Conservation (phyloP, 2,797 vertebrate species). For the Ibycter americanus region DNA sequence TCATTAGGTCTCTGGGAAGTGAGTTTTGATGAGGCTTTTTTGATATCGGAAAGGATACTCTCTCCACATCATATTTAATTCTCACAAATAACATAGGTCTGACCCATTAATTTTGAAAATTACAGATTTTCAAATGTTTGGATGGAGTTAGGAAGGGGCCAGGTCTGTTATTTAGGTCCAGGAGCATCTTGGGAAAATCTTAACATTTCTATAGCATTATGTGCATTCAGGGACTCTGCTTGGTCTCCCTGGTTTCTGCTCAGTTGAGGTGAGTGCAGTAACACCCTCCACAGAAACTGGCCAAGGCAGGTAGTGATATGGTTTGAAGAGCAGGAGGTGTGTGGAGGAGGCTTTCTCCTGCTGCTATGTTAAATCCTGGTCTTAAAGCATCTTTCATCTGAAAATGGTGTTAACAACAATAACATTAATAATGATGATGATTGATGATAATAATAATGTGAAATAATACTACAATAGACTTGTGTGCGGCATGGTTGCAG, state of each 20-base stretch:
- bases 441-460: background rate
- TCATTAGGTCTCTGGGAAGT: background rate
- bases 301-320: background rate
- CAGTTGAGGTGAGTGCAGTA: background rate
- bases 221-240: background rate
- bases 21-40: background rate
- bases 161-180: background rate
- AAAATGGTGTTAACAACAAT: background rate
- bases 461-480: background rate
- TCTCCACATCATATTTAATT: background rate
- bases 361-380: background rate
- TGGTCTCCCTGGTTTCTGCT: background rate
- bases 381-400: background rate
- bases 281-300: background rate
- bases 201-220: background rate
- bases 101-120: background rate
- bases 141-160: background rate
- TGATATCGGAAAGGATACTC: background rate
- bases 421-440: background rate
- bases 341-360: background rate
- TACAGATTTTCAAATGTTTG: background rate
- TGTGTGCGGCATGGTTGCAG: background rate
- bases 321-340: background rate
- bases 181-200: background rate
- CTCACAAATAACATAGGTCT: background rate